Evolutionary conservation across 2,113 vertebrate species (phyloP).

Genomic region (Capricornis sumatraensis): DNA sequence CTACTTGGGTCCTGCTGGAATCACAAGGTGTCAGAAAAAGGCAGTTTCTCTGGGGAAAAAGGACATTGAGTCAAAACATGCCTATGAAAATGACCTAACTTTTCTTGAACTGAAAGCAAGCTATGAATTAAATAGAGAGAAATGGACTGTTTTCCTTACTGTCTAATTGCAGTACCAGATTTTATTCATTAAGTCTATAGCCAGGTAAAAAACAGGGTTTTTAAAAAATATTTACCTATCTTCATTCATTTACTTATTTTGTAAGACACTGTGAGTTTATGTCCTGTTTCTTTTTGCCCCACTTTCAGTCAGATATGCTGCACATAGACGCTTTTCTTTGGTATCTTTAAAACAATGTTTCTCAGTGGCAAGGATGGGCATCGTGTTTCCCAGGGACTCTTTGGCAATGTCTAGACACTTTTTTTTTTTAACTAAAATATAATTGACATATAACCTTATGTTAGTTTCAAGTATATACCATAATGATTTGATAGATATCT

Average conservation of each 20-base stretch:
- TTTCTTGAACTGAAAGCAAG: conserved; percentile 18
- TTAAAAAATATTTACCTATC: background rate
- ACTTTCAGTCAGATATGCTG: background rate
- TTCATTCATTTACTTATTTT: background rate
- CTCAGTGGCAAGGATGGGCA: background rate
- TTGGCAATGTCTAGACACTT: background rate
- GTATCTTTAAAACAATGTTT: background rate
- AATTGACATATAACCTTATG: background rate
- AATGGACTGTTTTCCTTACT: background rate
- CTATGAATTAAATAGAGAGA: background rate
- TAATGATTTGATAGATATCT: background rate
- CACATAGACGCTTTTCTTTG: background rate
- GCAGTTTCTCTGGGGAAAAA: background rate
- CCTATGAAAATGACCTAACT: background rate
- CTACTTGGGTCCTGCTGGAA: background rate
- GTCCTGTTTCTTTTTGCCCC: background rate
- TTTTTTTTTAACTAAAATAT: background rate
- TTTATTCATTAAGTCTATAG: background rate
- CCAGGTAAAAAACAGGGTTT: background rate
- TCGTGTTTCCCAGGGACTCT: background rate
- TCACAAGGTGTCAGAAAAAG: background rate
- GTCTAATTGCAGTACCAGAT: background rate
- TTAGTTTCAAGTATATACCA: background rate
- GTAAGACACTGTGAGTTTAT: background rate
- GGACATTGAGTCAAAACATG: background rate